Conservation (phyloP, 1,140 invertebrate species). For the Akabosia matsudoensis region DNA sequence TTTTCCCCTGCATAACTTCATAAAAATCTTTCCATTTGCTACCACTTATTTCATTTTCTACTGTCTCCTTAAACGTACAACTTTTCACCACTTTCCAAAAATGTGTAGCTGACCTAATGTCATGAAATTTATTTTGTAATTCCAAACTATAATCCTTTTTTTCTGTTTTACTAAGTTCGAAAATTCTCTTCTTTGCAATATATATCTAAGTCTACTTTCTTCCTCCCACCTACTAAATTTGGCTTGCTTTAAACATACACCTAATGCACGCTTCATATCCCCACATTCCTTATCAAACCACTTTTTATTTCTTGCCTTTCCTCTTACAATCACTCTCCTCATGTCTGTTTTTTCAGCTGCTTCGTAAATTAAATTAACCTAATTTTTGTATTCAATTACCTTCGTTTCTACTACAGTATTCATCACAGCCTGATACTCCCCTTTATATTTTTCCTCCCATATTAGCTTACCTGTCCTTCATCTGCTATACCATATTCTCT, state of each 20-base stretch:
- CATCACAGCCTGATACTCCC: neutral
- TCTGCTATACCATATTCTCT: neutral
- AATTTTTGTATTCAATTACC: neutral
- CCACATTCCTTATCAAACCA: constrained; percentile 17
- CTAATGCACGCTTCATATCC: neutral
- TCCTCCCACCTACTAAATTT: neutral
- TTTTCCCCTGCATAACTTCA: neutral
- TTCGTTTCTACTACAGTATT: neutral
- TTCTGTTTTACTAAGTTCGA: neutral
- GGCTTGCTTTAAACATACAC: neutral
- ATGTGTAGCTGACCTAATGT: neutral
- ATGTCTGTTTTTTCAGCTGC: neutral
- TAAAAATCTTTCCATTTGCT: constrained; percentile 3
- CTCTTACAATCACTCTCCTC: no score
- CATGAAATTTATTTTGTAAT: neutral
- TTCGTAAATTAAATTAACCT: neutral
- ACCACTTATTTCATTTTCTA: neutral
- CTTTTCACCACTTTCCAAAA: constrained; percentile 10
- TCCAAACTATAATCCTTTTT: neutral
- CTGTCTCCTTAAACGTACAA: neutral
- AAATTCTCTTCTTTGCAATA: neutral
- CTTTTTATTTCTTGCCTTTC: neutral
- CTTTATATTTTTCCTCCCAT: neutral
- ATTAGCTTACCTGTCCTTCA: neutral
- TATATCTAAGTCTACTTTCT: neutral